phyloP scores from a whole-genome alignment of 1,140 invertebrate genomes.

The Anastrepha ludens region DNA sequence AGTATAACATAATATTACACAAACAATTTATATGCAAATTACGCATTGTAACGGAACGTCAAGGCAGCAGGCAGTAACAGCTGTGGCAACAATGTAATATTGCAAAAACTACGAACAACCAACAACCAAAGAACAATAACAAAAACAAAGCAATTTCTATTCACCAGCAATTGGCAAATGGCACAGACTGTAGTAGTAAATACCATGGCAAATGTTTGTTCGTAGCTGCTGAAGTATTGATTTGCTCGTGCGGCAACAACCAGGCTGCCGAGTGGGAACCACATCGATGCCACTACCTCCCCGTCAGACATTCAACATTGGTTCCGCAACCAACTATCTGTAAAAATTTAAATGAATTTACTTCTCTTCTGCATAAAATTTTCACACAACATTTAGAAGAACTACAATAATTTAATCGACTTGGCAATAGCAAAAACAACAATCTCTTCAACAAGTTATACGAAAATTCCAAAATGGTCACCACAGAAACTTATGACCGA shows the following conservation, averaged over 20 bases:
- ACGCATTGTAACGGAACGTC: constrained; percentile 1
- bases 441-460: neutral
- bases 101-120: neutral
- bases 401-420: constrained; percentile 23
- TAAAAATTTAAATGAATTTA: constrained; percentile 2
- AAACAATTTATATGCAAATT: constrained; percentile 52
- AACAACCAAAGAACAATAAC: neutral
- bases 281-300: neutral
- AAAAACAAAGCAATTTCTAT: neutral
- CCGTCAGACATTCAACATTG: neutral
- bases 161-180: neutral
- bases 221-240: neutral
- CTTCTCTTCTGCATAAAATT: neutral
- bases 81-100: neutral
- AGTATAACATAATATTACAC: constrained; percentile 17
- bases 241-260: neutral
- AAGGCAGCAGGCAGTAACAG: neutral
- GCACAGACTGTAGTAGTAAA: neutral
- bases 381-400: neutral
- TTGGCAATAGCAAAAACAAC: neutral
- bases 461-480: neutral
- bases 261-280: neutral
- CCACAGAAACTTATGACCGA: neutral
- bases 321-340: neutral
- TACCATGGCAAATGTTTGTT: neutral